These are phyloP conservation scores for Watsonalla binaria DNA, from an alignment of 2,888 invertebrate species.

Conservation along the genomic window DNA sequence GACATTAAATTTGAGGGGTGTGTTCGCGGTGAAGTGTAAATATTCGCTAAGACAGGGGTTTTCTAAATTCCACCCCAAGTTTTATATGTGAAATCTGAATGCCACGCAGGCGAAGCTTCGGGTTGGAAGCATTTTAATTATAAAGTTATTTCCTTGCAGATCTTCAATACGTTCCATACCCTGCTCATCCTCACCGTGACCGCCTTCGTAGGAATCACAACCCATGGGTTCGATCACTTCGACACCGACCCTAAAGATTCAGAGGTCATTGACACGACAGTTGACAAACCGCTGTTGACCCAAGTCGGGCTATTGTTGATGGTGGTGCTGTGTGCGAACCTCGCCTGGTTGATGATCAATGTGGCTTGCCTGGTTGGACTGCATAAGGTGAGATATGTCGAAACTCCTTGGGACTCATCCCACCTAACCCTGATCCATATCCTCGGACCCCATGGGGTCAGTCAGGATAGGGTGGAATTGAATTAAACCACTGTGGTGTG, in stretches of 20 bases:
- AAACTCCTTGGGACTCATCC: constrained; percentile 3
- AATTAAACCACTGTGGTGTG: too few species aligned
- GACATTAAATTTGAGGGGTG: too few species aligned
- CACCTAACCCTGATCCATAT: too few species aligned
- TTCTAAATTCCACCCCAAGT: too few species aligned
- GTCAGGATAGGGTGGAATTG: too few species aligned
- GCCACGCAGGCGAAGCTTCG: too few species aligned
- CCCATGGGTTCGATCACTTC: constrained; percentile 35
- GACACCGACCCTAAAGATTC: constrained; percentile 12
- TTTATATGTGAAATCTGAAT: too few species aligned
- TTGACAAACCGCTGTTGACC: constrained; percentile 20
- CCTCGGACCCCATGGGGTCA: too few species aligned
- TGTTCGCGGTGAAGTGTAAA: too few species aligned
- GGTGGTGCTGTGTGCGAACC: constrained; percentile 24
- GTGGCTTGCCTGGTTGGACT: constrained; percentile 40
- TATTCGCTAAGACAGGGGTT: too few species aligned
- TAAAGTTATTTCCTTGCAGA: constrained; percentile 18
- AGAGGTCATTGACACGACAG: constrained; percentile 12
- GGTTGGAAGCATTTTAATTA: neutral
- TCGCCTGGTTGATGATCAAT: constrained; percentile 33
- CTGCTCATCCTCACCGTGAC: constrained; percentile 22
- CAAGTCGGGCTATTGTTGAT: constrained; percentile 25
- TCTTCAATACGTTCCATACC: constrained; percentile 29
- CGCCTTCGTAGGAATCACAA: constrained; percentile 23
- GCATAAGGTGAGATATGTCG: constrained; percentile 32